phyloP scores from a whole-genome alignment of 2,113 vertebrate genomes.

The Alces alces region DNA sequence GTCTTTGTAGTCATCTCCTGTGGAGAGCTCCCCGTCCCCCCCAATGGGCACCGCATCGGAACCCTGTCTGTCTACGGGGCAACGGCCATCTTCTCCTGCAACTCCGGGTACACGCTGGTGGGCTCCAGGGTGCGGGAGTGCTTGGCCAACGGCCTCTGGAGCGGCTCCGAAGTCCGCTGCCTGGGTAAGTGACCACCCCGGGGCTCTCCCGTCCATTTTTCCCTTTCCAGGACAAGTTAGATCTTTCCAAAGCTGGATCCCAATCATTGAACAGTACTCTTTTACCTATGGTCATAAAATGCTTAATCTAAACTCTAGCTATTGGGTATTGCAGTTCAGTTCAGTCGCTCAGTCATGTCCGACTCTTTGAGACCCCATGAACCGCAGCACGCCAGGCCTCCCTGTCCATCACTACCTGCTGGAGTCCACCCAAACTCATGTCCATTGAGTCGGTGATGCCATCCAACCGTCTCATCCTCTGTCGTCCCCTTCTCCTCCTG shows the following conservation, averaged over 20 bases:
- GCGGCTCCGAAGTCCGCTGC: constrained; percentile 92
- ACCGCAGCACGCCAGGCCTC: not conserved
- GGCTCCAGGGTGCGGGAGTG: constrained; percentile 96
- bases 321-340: not conserved
- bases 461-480: not conserved
- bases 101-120: constrained; percentile 95
- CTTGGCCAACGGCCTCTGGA: constrained; percentile 98
- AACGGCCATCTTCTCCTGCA: constrained; percentile 98
- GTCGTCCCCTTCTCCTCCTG: not conserved
- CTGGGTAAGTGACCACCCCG: constrained; percentile 84
- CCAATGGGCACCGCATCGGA: constrained; percentile 96
- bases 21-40: constrained; percentile 91
- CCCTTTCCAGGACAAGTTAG: not conserved
- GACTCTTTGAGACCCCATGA: not conserved
- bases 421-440: not conserved
- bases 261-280: not conserved
- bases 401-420: not conserved
- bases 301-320: not conserved
- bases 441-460: not conserved
- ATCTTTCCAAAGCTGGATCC: not conserved
- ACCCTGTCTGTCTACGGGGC: constrained; percentile 92
- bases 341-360: not conserved
- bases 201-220: not conserved
- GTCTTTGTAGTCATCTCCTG: constrained; percentile 92
- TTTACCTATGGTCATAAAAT: not conserved